Conservation (phyloP, 1,140 invertebrate species). For the Zaprionus camerounensis region DNA sequence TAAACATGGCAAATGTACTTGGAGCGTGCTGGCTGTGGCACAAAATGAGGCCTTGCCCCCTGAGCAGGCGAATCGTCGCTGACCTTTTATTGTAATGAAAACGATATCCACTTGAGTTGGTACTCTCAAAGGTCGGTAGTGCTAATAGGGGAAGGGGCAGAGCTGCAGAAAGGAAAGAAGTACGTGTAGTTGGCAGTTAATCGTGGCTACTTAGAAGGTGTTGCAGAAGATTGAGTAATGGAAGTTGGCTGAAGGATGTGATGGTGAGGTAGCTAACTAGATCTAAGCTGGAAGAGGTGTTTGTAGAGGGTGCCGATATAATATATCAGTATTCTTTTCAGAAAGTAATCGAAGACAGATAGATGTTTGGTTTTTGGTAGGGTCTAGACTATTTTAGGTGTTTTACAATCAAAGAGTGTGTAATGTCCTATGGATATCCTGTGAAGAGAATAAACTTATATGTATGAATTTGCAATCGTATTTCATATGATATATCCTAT, state of each 20-base stretch:
- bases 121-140: conserved; percentile 4
- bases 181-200: not conserved
- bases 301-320: not conserved
- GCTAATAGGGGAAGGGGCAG: too few relatives aligned
- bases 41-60: conserved; percentile 67
- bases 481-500: not conserved
- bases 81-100: conserved; percentile 69
- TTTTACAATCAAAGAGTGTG: too few relatives aligned
- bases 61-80: conserved; percentile 44
- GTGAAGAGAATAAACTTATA: not conserved
- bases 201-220: conserved; percentile 1
- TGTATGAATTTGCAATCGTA: not conserved
- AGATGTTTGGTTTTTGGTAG: too few relatives aligned
- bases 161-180: not conserved
- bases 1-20: conserved; percentile 80
- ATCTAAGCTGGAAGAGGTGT: not conserved
- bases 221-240: not conserved
- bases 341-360: not conserved
- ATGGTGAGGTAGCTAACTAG: not conserved
- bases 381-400: not conserved
- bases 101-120: conserved; percentile 43
- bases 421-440: not conserved
- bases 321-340: not conserved
- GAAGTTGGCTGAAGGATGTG: not conserved
- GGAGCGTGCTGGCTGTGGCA: conserved; percentile 66